Evolutionary conservation across 2,888 invertebrate genomes (phyloP).

Genomic region (Sesia bembeciformis): DNA sequence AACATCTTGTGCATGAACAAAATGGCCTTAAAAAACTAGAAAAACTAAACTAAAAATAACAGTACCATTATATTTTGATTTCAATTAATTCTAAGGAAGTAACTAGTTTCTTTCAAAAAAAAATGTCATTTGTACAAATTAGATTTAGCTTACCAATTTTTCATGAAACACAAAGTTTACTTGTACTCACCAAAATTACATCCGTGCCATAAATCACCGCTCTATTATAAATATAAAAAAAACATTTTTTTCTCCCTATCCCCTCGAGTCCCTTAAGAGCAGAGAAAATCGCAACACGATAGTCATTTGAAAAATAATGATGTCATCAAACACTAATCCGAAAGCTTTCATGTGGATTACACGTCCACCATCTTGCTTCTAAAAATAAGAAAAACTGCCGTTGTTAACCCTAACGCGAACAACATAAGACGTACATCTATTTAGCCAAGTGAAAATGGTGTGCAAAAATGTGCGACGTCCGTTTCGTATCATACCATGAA

Average conservation of each 20-base stretch:
- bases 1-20: too few relatives aligned
- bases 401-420: constrained; percentile 1
- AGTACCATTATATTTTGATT: too few relatives aligned
- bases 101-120: too few relatives aligned
- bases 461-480: too few relatives aligned
- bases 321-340: constrained; percentile 74
- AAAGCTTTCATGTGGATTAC: constrained; percentile 74
- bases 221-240: constrained; percentile 26
- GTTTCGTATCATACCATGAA: background rate
- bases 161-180: background rate
- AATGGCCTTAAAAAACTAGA: too few relatives aligned
- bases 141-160: too few relatives aligned
- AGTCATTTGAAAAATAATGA: constrained; percentile 71
- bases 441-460: too few relatives aligned
- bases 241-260: constrained; percentile 17
- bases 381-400: background rate
- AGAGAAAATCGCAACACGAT: constrained; percentile 62
- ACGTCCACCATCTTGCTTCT: constrained; percentile 19
- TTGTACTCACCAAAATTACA: constrained; percentile 27
- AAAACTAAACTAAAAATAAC: too few relatives aligned
- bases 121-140: too few relatives aligned
- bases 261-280: constrained; percentile 37
- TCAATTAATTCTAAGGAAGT: too few relatives aligned
- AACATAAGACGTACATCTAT: background rate
- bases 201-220: constrained; percentile 52